phyloP scores from a whole-genome alignment of 2,888 invertebrate species.

The Crossocerus cetratus region DNA sequence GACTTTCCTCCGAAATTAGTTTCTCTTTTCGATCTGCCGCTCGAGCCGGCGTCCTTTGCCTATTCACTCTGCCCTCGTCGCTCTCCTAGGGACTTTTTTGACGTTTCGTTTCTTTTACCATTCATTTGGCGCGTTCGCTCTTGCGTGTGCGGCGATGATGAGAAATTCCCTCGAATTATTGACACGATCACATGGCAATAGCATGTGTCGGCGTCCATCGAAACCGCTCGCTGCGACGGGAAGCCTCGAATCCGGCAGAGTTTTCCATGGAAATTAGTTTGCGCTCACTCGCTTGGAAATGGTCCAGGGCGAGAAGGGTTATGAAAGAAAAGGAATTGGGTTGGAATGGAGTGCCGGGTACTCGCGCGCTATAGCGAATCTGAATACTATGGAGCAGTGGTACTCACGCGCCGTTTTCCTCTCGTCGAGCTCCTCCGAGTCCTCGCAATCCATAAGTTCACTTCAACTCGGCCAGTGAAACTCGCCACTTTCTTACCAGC shows the following conservation, averaged over 20 bases:
- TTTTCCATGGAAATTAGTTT: conserved; percentile 44
- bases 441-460: neutral
- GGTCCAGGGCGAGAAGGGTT: conserved; percentile 26
- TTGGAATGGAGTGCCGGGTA: conserved; percentile 47
- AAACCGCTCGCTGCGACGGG: neutral
- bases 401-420: neutral
- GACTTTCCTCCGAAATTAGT: conserved; percentile 48
- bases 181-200: neutral
- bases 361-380: conserved; percentile 4
- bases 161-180: neutral
- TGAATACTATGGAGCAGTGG: conserved; percentile 7
- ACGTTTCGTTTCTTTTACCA: neutral
- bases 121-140: neutral
- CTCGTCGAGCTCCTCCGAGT: neutral
- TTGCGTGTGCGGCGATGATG: neutral
- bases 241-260: conserved; percentile 1
- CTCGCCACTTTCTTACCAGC: neutral
- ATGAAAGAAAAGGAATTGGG: conserved; percentile 56
- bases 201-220: neutral
- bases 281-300: conserved; percentile 40
- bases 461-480: neutral
- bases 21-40: conserved; percentile 12
- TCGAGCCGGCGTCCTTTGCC: neutral
- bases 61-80: neutral
- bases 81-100: neutral